Evolutionary conservation across 2,797 vertebrate genomes (phyloP).

Genomic region (Leuciscus waleckii): DNA sequence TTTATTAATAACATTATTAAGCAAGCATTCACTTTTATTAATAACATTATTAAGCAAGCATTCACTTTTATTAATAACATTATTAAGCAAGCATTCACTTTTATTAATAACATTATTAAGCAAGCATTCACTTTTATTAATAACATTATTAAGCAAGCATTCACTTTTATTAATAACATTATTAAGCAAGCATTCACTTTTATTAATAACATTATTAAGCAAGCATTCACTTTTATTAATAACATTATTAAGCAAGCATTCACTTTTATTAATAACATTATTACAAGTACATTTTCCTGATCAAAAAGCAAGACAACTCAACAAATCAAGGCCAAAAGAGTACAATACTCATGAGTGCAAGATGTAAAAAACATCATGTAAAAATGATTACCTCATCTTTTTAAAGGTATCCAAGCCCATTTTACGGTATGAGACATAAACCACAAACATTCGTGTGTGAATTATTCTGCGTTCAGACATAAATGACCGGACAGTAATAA

Average conservation of each 20-base stretch:
- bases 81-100: not conserved
- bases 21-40: no score
- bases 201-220: no score
- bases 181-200: not conserved
- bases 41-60: no score
- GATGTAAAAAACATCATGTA: not conserved
- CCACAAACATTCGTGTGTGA: conserved; percentile 12
- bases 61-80: conserved; percentile 3
- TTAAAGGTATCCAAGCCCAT: not conserved
- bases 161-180: conserved; percentile 1
- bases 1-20: no score
- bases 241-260: no score
- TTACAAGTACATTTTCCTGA: not conserved
- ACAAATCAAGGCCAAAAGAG: not conserved
- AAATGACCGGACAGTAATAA: not conserved
- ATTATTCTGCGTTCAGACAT: not conserved
- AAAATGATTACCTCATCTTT: not conserved
- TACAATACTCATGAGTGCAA: not conserved
- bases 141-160: no score
- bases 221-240: no score
- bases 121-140: no score
- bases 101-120: no score
- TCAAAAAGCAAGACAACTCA: not conserved
- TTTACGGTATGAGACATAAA: not conserved
- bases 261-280: no score